A percentile compares a stretch with the other conserved stretches of the same genome.
Conservation (phyloP, 2,797 vertebrate species). For the Hemitrygon akajei region DNA sequence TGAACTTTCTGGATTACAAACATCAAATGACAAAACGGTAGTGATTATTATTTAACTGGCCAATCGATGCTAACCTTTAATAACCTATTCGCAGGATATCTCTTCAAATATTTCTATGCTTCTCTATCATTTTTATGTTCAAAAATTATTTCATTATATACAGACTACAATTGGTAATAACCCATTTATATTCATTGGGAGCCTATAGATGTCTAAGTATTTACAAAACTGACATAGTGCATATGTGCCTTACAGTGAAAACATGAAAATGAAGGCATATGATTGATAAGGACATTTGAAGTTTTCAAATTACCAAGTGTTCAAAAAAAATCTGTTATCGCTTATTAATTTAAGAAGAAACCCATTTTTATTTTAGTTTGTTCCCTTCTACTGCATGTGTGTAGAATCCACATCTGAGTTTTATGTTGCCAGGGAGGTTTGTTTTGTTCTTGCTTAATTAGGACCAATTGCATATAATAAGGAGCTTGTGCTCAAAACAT, state of each 20-base stretch:
- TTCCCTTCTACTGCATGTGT: too few relatives aligned
- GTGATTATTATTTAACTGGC: neutral
- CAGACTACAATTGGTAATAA: neutral
- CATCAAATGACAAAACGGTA: neutral
- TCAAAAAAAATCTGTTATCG: neutral
- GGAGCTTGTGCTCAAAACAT: neutral
- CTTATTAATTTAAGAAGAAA: neutral
- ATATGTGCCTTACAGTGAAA: neutral
- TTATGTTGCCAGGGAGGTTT: constrained; percentile 7
- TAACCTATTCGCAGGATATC: neutral
- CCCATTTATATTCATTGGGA: neutral
- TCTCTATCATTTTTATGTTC: neutral
- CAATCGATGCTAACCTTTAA: neutral
- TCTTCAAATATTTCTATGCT: neutral
- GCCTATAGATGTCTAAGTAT: neutral
- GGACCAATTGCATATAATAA: neutral
- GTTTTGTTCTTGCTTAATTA: constrained; percentile 20
- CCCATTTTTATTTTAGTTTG: neutral
- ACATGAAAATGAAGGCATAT: neutral
- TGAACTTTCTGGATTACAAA: neutral
- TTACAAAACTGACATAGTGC: neutral
- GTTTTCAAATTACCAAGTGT: neutral
- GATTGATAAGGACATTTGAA: neutral
- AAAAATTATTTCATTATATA: neutral
- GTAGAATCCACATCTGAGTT: neutral